Evolutionary conservation across 2,113 vertebrate genomes (phyloP), one percentile per base, ranked within the genome.

Genomic region (Ochotona princeps): DNA sequence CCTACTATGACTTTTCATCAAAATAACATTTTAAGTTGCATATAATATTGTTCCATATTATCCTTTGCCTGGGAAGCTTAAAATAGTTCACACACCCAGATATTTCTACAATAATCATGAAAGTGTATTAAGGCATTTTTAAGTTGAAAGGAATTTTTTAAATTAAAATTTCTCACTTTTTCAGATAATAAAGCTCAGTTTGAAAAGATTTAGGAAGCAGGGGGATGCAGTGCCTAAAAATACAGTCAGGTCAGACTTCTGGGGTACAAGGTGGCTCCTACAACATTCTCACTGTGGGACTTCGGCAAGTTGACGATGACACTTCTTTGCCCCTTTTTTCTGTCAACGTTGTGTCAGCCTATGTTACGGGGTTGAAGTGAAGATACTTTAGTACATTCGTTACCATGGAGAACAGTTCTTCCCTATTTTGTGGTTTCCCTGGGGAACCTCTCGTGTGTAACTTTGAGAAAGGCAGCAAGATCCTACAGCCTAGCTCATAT

Each of bases 1-100:
- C 95, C 82, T 90, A 87, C 89, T 83, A 61, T 57, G 78, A 63
- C 57, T 94, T 90, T 94, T 95, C 97, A 90, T 96, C 94, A 95
- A 87, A 94, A 96, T 94, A 93, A 76, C 61, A 26, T 94, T 96
- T 92, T 94, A 94, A 81, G 76, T 90, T 94, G 69, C 88, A 28
- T 86, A 90, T 96, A 90, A 92, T 93, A 81, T 49, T 82, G 65
- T 91, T 92, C 69, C 83, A 80, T 87, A 87, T 88, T 79, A 88
- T 89, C 65, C 78, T 54, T 87, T 57, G 66, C 85, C 92, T 86
- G 32, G 92, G 63, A 78, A 94, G 72, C 81, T 90, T 75, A 70
- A 84, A 94, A 69, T 63, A 91, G 63, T 95, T 96, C 81, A 86
- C 90, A 85, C 49, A 67, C 38, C 57, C 87, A 92, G 83, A 91